Conservation (phyloP, 1,140 invertebrate genomes). For the Zaprionus capensis region DNA sequence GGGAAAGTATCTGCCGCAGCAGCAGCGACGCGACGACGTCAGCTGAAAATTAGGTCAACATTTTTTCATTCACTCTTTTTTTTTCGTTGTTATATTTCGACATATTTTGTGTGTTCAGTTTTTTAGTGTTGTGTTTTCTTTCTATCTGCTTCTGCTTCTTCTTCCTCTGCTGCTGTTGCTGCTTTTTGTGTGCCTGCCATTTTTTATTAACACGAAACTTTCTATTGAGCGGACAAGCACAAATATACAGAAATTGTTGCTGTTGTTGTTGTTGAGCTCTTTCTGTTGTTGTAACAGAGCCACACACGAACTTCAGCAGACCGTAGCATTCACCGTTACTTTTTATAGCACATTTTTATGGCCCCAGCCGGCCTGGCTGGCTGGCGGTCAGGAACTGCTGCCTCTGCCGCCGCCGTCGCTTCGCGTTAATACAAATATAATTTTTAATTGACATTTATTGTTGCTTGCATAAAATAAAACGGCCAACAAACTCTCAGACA, state of each 20-base stretch:
- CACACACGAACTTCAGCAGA: slow-evolving; percentile 78
- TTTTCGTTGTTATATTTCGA: slow-evolving; percentile 76
- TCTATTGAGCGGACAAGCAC: slow-evolving; percentile 68
- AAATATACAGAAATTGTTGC: slow-evolving; percentile 45
- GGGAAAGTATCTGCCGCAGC: slow-evolving; percentile 66
- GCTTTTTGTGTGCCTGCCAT: slow-evolving; percentile 43
- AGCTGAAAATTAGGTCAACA: slow-evolving; percentile 82
- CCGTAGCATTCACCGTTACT: slow-evolving; percentile 78
- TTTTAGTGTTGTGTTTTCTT: slow-evolving; percentile 71
- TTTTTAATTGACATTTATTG: slow-evolving; percentile 79
- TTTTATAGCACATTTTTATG: slow-evolving; percentile 79
- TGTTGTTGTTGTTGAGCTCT: slow-evolving; percentile 1
- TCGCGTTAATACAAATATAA: slow-evolving; percentile 68
- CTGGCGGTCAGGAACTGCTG: slow-evolving; percentile 21
- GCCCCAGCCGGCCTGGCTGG: slow-evolving; percentile 21
- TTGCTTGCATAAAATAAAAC: slow-evolving; percentile 54
- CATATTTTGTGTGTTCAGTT: slow-evolving; percentile 77
- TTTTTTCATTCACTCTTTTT: slow-evolving; percentile 83
- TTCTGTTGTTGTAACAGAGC: slow-evolving; percentile 48
- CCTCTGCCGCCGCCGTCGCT: not conserved
- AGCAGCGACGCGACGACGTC: slow-evolving; percentile 28
- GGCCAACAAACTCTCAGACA: slow-evolving; percentile 10
- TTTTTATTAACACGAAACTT: slow-evolving; percentile 81
- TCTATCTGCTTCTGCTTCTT: slow-evolving; percentile 33
- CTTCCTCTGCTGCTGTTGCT: not conserved